phyloP scores from a whole-genome alignment of 1,140 invertebrate genomes.

The Bursaphelenchus mucronatus region DNA sequence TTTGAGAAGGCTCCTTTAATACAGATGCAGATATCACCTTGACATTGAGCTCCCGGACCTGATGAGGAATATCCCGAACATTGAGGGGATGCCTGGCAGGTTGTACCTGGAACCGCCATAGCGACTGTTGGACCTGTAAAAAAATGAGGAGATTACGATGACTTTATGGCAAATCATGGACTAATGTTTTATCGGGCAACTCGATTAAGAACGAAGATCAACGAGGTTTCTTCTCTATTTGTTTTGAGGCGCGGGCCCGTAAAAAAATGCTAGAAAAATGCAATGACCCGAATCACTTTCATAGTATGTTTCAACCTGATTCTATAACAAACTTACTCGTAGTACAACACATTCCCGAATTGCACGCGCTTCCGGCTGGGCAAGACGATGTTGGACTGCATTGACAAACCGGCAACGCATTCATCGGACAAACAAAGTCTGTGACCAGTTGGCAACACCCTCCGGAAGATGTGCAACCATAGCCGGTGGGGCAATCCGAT shows the following conservation, averaged over 20 bases:
- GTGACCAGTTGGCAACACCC: conserved; percentile 52
- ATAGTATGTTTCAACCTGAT: too few relatives aligned
- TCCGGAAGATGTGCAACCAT: conserved; percentile 43
- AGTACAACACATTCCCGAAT: conserved; percentile 49
- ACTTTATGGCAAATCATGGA: background rate
- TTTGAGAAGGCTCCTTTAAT: conserved; percentile 51
- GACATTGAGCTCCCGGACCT: conserved; percentile 33
- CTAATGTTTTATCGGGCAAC: too few relatives aligned
- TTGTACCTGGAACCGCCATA: conserved; percentile 4
- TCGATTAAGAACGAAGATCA: too few relatives aligned
- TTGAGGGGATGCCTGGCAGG: conserved; percentile 19
- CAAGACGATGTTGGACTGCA: conserved; percentile 50
- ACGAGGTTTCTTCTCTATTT: too few relatives aligned
- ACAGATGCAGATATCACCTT: conserved; percentile 51
- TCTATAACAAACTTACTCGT: conserved; percentile 26
- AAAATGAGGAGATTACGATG: background rate
- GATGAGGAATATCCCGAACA: conserved; percentile 22
- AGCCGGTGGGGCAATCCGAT: conserved; percentile 51
- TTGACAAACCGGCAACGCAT: conserved; percentile 48
- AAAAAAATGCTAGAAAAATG: too few relatives aligned
- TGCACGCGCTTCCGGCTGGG: conserved; percentile 39
- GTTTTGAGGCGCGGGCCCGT: too few relatives aligned
- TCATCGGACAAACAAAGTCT: conserved; percentile 38
- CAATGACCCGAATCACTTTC: too few relatives aligned
- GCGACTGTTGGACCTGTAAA: conserved; percentile 18